Percentiles rank a stretch among this genome's conserved stretches.
Evolutionary conservation across 2,797 vertebrate genomes (phyloP).

Genomic region (Catharus ustulatus): DNA sequence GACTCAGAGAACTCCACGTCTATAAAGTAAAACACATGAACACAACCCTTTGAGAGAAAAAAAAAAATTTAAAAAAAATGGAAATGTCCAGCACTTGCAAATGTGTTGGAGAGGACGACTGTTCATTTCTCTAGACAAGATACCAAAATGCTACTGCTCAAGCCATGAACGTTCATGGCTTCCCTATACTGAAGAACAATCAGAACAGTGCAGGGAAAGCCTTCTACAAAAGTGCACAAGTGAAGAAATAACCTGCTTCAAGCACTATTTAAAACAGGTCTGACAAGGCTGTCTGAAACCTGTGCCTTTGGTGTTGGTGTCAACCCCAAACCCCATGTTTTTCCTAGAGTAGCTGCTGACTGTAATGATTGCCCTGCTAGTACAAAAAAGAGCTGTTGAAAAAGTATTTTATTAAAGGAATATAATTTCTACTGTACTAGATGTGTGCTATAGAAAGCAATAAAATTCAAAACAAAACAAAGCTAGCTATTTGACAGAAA

Average conservation of each 20-base stretch:
- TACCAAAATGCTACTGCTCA: constrained; percentile 42
- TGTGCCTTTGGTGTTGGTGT: background rate
- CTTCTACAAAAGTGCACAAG: background rate
- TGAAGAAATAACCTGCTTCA: background rate
- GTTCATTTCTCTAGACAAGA: constrained; percentile 3
- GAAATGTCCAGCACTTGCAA: background rate
- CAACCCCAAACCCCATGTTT: background rate
- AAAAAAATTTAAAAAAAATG: background rate
- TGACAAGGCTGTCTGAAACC: background rate
- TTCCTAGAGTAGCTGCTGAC: background rate
- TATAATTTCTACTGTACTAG: constrained; percentile 30
- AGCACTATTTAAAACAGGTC: background rate
- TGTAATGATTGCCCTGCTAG: background rate
- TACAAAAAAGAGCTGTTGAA: constrained; percentile 3
- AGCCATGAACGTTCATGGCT: constrained; percentile 17
- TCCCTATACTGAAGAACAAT: constrained; percentile 1
- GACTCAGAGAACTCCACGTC: background rate
- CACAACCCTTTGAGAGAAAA: background rate
- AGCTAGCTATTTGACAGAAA: constrained; percentile 9
- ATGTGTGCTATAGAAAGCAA: background rate
- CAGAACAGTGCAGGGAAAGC: constrained; percentile 27
- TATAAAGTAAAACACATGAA: background rate
- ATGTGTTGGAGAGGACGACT: background rate
- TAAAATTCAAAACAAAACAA: background rate
- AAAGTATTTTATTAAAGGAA: constrained; percentile 31